A percentile compares a stretch with the other conserved stretches of the same genome.
These are phyloP conservation scores for Eueides isabella DNA, from an alignment of 1,140 invertebrate species.

Conservation along the genomic window DNA sequence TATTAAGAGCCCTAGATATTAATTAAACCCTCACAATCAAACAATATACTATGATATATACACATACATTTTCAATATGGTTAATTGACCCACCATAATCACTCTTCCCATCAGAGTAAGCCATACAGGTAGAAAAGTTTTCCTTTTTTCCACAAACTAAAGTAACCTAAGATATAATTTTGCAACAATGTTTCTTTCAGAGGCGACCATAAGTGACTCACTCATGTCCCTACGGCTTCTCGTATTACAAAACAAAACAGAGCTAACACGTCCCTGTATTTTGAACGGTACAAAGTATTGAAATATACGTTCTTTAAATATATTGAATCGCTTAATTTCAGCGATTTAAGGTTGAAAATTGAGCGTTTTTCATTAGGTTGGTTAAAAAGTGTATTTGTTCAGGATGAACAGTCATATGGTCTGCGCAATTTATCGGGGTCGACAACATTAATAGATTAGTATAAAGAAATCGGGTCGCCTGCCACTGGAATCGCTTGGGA, in stretches of 20 bases:
- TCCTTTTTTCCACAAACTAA: conserved; percentile 3
- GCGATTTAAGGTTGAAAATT: neutral
- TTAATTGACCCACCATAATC: neutral
- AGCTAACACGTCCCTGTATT: conserved; percentile 18
- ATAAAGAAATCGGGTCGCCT: conserved; percentile 45
- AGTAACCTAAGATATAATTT: conserved; percentile 26
- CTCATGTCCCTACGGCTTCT: conserved; percentile 21
- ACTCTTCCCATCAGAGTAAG: neutral
- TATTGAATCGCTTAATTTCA: neutral
- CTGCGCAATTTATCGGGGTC: conserved; percentile 53
- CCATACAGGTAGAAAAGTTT: neutral
- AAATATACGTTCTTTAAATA: neutral
- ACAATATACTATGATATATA: neutral
- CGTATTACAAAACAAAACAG: conserved; percentile 33
- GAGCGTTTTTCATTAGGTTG: neutral
- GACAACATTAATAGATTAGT: conserved; percentile 56
- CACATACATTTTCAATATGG: neutral
- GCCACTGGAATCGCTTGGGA: conserved; percentile 10
- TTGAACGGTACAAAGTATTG: neutral
- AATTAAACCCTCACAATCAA: neutral
- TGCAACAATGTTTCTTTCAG: conserved; percentile 15
- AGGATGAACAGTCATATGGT: conserved; percentile 47
- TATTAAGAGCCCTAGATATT: too few species aligned
- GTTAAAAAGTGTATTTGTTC: neutral
- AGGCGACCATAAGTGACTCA: conserved; percentile 12